Evolutionary conservation across 1,140 invertebrate genomes (phyloP).

Genomic region (Zeugodacus cucurbitae): DNA sequence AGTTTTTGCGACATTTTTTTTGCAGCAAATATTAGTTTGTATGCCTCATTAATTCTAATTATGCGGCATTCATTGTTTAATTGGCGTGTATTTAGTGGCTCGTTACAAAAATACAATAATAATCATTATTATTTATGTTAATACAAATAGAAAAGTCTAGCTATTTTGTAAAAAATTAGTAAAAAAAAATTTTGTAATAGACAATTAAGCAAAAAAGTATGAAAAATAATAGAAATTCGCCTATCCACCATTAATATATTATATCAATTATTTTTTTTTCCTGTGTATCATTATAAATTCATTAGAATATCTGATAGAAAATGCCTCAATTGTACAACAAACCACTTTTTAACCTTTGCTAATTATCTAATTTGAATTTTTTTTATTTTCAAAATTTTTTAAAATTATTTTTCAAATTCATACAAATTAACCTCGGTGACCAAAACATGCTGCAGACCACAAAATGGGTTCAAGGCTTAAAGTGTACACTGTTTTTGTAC

Average conservation of each 20-base stretch:
- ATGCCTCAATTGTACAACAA: not conserved
- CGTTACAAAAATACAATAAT: not conserved
- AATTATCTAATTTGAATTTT: not conserved
- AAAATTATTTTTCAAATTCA: no score
- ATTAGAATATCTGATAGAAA: not conserved
- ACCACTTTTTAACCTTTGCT: not conserved
- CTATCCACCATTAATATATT: no score
- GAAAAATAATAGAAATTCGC: no score
- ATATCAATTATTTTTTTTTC: not conserved
- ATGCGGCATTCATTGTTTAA: not conserved
- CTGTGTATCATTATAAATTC: not conserved
- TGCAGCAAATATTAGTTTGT: not conserved
- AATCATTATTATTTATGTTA: not conserved
- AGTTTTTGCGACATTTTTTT: not conserved
- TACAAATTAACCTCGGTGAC: not conserved
- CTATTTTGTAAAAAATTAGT: not conserved
- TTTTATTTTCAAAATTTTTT: not conserved
- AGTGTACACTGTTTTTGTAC: not conserved
- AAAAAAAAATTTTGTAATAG: not conserved
- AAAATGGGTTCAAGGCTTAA: not conserved
- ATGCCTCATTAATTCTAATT: not conserved
- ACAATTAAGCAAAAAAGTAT: not conserved
- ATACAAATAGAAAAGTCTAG: not conserved
- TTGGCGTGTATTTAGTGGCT: not conserved
- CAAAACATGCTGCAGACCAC: not conserved